Evolutionary conservation across 2,113 vertebrate species (phyloP).

Genomic region (Hystrix cristata): DNA sequence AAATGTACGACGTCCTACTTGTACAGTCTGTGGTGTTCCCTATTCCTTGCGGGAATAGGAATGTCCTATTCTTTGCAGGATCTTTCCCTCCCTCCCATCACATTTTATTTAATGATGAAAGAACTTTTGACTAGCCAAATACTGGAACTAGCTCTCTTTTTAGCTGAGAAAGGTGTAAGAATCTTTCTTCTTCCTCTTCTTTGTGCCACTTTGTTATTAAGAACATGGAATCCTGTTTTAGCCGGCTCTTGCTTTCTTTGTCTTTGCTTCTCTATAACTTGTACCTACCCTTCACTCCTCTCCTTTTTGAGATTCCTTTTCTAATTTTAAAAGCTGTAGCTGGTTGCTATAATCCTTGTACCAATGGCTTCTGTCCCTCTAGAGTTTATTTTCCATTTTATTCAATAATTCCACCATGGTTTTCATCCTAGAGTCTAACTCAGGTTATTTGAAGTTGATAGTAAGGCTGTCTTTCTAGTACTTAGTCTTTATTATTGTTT

Average conservation of each 20-base stretch:
- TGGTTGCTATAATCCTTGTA: not conserved
- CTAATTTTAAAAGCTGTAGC: not conserved
- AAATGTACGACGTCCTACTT: not conserved
- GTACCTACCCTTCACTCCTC: not conserved
- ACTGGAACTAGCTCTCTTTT: not conserved
- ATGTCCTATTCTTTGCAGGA: not conserved
- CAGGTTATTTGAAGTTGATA: not conserved
- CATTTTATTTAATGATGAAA: not conserved
- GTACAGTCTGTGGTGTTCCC: not conserved
- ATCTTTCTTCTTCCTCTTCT: not conserved
- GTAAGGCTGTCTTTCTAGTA: not conserved
- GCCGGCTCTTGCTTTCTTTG: not conserved
- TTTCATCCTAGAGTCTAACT: not conserved
- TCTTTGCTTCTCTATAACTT: not conserved
- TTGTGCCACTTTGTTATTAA: not conserved
- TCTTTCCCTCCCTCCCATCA: not conserved
- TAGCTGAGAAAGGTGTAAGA: not conserved
- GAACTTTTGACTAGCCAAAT: not conserved
- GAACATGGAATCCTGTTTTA: not conserved
- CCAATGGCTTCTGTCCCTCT: not conserved
- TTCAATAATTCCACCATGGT: not conserved
- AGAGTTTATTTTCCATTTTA: slow-evolving; percentile 23
- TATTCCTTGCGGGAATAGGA: not conserved
- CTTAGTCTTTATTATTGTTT: not conserved
- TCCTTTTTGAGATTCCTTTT: slow-evolving; percentile 9